These are phyloP conservation scores for Coreoperca whiteheadi DNA, from an alignment of 2,113 vertebrate species.

Conservation along the genomic window DNA sequence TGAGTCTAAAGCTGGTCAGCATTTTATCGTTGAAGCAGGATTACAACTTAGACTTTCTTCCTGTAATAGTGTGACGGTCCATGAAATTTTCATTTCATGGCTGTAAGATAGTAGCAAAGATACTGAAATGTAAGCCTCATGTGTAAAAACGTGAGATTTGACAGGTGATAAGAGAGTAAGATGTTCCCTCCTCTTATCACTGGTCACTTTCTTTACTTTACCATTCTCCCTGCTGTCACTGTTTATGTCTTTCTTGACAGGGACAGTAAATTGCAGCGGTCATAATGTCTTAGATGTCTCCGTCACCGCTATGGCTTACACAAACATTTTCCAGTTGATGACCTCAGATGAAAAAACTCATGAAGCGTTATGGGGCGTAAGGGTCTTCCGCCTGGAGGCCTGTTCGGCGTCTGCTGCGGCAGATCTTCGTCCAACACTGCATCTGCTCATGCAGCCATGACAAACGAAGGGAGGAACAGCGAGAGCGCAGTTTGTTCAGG, in stretches of 20 bases:
- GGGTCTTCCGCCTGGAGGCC: not conserved
- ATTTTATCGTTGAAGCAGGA: not conserved
- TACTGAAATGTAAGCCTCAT: not conserved
- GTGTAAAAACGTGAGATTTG: slow-evolving; percentile 6
- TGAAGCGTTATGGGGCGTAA: not conserved
- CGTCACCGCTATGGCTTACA: not conserved
- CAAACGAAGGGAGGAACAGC: slow-evolving; percentile 4
- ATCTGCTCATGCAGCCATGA: slow-evolving; percentile 12
- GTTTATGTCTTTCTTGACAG: not conserved
- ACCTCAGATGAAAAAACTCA: not conserved
- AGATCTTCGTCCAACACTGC: not conserved
- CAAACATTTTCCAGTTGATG: not conserved
- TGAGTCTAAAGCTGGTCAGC: not conserved
- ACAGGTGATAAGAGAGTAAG: not conserved
- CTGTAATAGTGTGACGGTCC: not conserved
- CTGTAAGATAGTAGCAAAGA: not conserved
- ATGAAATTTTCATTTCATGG: slow-evolving; percentile 8
- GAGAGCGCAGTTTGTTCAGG: not conserved
- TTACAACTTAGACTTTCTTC: not conserved
- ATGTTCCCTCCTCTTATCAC: not conserved
- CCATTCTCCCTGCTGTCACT: not conserved
- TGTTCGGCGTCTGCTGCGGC: slow-evolving; percentile 15
- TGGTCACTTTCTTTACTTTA: not conserved
- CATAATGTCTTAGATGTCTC: not conserved
- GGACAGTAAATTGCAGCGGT: not conserved